These are phyloP conservation scores for Ploceus nigricollis DNA, from an alignment of 2,113 vertebrate species.

Conservation along the genomic window DNA sequence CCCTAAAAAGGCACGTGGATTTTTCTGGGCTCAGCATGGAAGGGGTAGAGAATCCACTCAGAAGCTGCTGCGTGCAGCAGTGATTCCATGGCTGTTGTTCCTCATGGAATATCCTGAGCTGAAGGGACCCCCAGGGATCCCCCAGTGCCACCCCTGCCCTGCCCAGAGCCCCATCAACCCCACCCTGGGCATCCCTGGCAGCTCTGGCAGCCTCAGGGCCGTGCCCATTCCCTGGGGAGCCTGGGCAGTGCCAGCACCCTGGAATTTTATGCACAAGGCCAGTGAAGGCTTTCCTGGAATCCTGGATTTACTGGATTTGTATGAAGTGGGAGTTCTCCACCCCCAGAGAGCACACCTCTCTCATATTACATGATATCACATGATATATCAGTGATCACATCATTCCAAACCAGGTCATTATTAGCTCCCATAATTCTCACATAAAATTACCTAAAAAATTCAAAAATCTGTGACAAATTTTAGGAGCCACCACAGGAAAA, in stretches of 20 bases:
- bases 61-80: neutral
- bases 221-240: neutral
- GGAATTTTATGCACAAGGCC: neutral
- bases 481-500: neutral
- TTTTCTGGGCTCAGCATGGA: neutral
- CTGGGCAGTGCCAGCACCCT: neutral
- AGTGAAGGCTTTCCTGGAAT: neutral
- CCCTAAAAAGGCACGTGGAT: neutral
- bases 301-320: neutral
- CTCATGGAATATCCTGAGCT: neutral
- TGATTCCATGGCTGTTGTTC: neutral
- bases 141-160: neutral
- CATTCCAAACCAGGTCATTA: neutral
- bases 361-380: neutral
- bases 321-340: neutral
- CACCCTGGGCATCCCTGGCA: neutral
- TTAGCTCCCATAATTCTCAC: neutral
- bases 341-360: neutral
- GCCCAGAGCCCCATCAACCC: neutral
- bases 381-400: neutral
- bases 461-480: neutral
- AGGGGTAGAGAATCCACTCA: neutral
- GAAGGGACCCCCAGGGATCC: fast-evolving
- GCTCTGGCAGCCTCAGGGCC: neutral
- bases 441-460: neutral